Evolutionary conservation across 2,113 vertebrate genomes (phyloP), one percentile per base, ranked within the genome.

Genomic region (Myrmecobius fasciatus): DNA sequence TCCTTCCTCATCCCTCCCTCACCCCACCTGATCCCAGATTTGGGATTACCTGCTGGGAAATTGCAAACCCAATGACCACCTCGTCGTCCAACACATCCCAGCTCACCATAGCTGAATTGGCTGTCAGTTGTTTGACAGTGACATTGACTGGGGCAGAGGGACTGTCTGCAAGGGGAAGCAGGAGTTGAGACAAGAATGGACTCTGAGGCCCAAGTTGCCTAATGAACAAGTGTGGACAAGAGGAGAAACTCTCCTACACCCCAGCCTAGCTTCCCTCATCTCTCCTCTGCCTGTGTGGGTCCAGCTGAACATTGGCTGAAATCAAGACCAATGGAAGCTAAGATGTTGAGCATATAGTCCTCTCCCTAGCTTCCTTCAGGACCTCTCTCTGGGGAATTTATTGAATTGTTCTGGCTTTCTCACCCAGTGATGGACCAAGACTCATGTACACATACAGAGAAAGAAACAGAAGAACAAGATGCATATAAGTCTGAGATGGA

Each of bases 41-140:
- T n/a, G 31, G n/a, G 36, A 75, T 3, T 98, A 99, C 99, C 99
- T 99, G 99, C 95, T 99, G 99, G 95, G 99, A 99, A 97, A 99
- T 99, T 67, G 99, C 99, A 95, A 99, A 99, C 96, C 99, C 99
- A 43, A 99, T 99, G 98, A 99, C 99, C 28, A 99, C 99, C 96
- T 99, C 99, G 3, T 99, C 99, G 94, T 99, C 99, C 96, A 99
- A 98, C 94, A 99, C 99, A 24, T 99, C 99, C 99, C 99, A 99
- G 90, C 99, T 99, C 97, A 99, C 99, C 95, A 99, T 98, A 0
- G 99, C 99, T 0, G 99, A 99, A 98, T 99, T 99, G 97, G 99
- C 99, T 98, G 99, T 99, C 94, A 99, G 98, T 96, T 99, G 99
- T 98, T 98, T 99, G 98, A 99, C 99, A 6, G 99, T 99, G 98